phyloP scores from a whole-genome alignment of 2,888 invertebrate genomes.

The Caenorhabditis wallacei region DNA sequence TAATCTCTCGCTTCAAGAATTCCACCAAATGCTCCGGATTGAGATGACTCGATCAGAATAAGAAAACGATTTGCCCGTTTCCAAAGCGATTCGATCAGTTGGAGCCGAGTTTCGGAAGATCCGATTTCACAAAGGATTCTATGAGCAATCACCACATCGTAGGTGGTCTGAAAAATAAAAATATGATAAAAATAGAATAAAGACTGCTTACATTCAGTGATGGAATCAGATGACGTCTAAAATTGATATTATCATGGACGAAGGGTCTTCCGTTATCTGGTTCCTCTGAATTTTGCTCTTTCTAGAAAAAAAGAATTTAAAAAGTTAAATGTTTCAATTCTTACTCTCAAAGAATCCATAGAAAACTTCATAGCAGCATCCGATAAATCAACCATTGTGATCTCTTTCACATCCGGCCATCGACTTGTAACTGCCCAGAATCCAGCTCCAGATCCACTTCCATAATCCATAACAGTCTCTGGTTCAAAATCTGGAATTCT shows the following conservation, averaged over 20 bases:
- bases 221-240: slow-evolving; percentile 77
- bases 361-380: slow-evolving; percentile 89
- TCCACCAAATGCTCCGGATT: slow-evolving; percentile 86
- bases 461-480: slow-evolving; percentile 91
- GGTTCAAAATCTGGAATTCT: slow-evolving; percentile 87
- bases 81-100: slow-evolving; percentile 78
- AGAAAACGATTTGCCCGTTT: slow-evolving; percentile 77
- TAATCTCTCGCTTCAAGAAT: slow-evolving; percentile 92
- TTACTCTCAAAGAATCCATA: slow-evolving; percentile 79
- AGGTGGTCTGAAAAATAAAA: slow-evolving; percentile 72
- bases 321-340: too few species aligned
- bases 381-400: slow-evolving; percentile 91
- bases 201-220: slow-evolving; percentile 61
- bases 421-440: slow-evolving; percentile 88
- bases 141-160: slow-evolving; percentile 81
- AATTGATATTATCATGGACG: slow-evolving; percentile 74
- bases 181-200: background rate
- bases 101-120: slow-evolving; percentile 73
- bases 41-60: slow-evolving; percentile 78
- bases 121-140: slow-evolving; percentile 77
- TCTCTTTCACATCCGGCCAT: slow-evolving; percentile 87
- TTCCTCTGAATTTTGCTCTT: slow-evolving; percentile 2
- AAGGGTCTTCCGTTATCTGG: slow-evolving; percentile 64
- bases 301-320: slow-evolving; percentile 18
- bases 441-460: slow-evolving; percentile 92